Evolutionary conservation across 1,140 invertebrate species (phyloP).

Genomic region (Littorina saxatilis): DNA sequence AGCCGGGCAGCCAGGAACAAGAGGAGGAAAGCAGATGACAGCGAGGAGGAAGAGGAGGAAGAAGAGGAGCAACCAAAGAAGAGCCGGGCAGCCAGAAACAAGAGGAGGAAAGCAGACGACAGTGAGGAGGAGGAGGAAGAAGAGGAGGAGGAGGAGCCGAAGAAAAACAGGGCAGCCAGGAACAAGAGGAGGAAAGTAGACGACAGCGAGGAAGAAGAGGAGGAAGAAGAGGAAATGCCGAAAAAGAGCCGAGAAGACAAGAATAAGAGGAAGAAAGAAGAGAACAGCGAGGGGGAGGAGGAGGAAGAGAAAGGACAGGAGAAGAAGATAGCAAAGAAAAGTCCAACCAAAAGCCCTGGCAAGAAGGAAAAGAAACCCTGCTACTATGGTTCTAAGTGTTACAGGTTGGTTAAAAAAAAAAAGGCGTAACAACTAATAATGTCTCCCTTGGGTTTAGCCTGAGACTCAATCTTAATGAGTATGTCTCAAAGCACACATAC

Average conservation of each 20-base stretch:
- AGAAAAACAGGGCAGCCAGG: slow-evolving; percentile 52
- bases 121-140: slow-evolving; percentile 53
- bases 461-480: too few species aligned
- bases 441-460: too few species aligned
- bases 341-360: slow-evolving; percentile 3
- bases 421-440: too few species aligned
- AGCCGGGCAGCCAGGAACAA: slow-evolving; percentile 45
- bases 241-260: slow-evolving; percentile 53
- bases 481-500: too few species aligned
- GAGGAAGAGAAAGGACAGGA: slow-evolving; percentile 44
- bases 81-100: slow-evolving; percentile 45
- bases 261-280: slow-evolving; percentile 37
- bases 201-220: slow-evolving; percentile 54
- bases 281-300: slow-evolving; percentile 40
- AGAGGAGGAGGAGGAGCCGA: too few species aligned
- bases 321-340: neutral
- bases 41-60: slow-evolving; percentile 53
- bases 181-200: slow-evolving; percentile 41
- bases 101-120: slow-evolving; percentile 41
- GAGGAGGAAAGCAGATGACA: slow-evolving; percentile 43
- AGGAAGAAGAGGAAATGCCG: too few species aligned
- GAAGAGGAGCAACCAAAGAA: slow-evolving; percentile 59
- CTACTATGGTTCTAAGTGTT: slow-evolving; percentile 73
- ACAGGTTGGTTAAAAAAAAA: slow-evolving; percentile 69
- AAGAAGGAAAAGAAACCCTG: slow-evolving; percentile 55